phyloP scores from a whole-genome alignment of 2,113 vertebrate genomes.

The Chaenocephalus aceratus region DNA sequence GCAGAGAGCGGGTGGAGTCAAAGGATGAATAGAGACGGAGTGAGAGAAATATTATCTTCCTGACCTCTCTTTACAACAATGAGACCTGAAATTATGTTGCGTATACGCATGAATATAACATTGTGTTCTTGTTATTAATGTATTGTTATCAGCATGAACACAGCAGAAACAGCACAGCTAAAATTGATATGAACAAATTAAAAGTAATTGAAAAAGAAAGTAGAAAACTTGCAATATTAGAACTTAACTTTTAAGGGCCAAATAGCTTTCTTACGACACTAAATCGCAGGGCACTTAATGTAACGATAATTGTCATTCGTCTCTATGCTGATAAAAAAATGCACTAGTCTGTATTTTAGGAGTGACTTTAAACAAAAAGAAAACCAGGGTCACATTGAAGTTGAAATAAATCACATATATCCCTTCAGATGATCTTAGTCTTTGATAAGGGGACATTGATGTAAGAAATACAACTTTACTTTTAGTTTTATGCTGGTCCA shows the following conservation, averaged over 20 bases:
- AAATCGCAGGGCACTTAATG: not conserved
- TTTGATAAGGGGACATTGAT: too few species aligned
- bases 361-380: not conserved
- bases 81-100: not conserved
- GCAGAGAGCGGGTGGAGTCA: conserved; percentile 3
- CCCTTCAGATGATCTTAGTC: too few species aligned
- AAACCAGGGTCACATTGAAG: not conserved
- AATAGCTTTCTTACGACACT: not conserved
- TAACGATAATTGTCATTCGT: not conserved
- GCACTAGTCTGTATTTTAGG: not conserved
- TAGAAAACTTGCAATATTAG: not conserved
- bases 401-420: not conserved
- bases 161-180: not conserved
- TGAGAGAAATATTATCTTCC: conserved; percentile 12
- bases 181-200: not conserved
- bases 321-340: not conserved
- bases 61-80: conserved; percentile 8
- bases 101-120: not conserved
- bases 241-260: not conserved
- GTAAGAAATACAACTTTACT: too few species aligned
- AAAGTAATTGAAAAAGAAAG: not conserved
- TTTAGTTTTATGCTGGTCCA: too few species aligned
- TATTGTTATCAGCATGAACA: conserved; percentile 12
- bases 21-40: not conserved
- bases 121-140: conserved; percentile 12